Base-by-base conservation (phyloP, 2,797 vertebrate genomes). In the Leptatherina wallacei region DNA sequence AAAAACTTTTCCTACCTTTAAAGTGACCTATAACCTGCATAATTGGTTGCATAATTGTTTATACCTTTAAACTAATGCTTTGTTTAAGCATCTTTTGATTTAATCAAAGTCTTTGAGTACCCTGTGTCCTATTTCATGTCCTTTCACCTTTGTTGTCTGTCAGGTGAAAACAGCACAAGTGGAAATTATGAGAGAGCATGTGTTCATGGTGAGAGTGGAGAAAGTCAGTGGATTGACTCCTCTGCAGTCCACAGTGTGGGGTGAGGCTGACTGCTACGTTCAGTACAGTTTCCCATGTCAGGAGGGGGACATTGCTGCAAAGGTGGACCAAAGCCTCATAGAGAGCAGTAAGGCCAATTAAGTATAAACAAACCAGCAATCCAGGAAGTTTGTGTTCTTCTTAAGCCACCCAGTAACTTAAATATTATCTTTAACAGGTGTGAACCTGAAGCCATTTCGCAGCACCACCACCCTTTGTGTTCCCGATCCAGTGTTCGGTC, bases 211-310 rank as follows among this genome's bases (percentile, higher is more conserved):
- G 63, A 91, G 77, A 0, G 91, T 99, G 84, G 95, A 97, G 80
- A 94, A 92, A 7, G 82, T 98, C 54, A 95, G 92, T 62, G 97
- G 98, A 14, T 92, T 99, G 62, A 84, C 85, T 0, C 97, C 96
- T 14, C 90, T 99, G 47, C 98, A 99, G 88, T 94, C 96, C 65
- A 98, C 97, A 0, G 95, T 99, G 35, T 99, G 98, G 98, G 98
- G 98, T 55, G 98, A 99, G 83, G 96, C 98, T 0, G 98, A 99
- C 91, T 99, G 98, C 88, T 99, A 96, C 6, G 22, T 99, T 20
- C 97, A 98, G 84, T 99, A 99, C 91, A 89, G 84, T 29, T 99
- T 99, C 81, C 98, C 97, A 1, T 91, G 89, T 65, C 96, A 96
- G 71, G 93, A 94, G 18, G 36, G 80, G 0, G 89, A 81, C 14